Evolutionary conservation across 2,888 invertebrate species (phyloP).

Genomic region (Xylota segnis): DNA sequence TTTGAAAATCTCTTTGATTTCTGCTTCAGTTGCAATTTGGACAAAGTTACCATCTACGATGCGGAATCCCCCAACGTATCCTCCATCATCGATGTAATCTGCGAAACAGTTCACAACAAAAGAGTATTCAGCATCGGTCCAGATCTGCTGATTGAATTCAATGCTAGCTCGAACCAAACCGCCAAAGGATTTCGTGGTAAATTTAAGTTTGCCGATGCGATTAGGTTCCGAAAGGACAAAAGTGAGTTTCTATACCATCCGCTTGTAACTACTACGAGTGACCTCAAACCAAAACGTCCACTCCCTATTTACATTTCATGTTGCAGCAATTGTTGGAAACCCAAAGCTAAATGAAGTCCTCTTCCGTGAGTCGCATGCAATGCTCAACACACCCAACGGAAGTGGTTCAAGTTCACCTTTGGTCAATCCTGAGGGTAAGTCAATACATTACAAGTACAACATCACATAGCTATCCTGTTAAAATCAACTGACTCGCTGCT

Average conservation of each 20-base stretch:
- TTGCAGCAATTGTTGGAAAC: constrained; percentile 62
- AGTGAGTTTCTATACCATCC: constrained; percentile 39
- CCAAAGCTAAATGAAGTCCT: constrained; percentile 65
- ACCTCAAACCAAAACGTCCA: neutral
- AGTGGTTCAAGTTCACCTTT: constrained; percentile 64
- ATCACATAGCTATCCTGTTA: constrained; percentile 39
- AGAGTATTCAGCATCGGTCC: constrained; percentile 94
- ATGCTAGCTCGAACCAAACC: constrained; percentile 89
- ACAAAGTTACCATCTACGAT: constrained; percentile 94
- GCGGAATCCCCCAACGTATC: constrained; percentile 89
- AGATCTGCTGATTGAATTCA: constrained; percentile 92
- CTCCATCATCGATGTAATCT: constrained; percentile 92
- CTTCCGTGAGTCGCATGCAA: constrained; percentile 45
- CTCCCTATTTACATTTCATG: constrained; percentile 25
- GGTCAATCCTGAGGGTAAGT: constrained; percentile 60
- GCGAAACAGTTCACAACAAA: constrained; percentile 91
- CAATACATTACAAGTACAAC: constrained; percentile 50
- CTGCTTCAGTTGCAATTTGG: constrained; percentile 84
- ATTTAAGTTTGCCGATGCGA: constrained; percentile 81
- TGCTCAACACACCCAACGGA: constrained; percentile 36
- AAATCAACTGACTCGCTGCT: constrained; percentile 22
- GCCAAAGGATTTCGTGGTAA: constrained; percentile 84
- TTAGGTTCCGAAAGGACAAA: constrained; percentile 57
- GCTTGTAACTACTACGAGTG: neutral
- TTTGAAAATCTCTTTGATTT: constrained; percentile 40